Evolutionary conservation across 1,140 invertebrate species (phyloP), one percentile per base, ranked within the genome.

Genomic region (Stegodyphus dumicola): DNA sequence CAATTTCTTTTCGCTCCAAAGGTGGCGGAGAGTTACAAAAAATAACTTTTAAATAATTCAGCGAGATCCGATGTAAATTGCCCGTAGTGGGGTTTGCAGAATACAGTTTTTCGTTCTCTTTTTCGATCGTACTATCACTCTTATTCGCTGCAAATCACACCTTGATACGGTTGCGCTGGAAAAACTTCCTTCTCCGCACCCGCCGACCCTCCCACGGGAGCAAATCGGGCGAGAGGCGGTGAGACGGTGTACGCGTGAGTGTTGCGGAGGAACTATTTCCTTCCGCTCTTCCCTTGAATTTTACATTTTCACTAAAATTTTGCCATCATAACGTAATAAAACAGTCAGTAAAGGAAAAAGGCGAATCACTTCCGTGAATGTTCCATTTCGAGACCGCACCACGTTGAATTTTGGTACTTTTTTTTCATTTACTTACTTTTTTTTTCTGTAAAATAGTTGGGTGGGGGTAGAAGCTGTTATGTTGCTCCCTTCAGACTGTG

Each of bases 291-390:
- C 13, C 70, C 64, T 48, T 85, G 81, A 85, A 85, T 85, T 85
- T 83, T 83, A 83, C 81, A 85, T 85, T 85, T 85, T 85, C 81
- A 76, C 81, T 85, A 76, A 85, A 85, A 76, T 76, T 85, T 70
- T 52, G 66, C 81, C 71, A 85, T 83, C 80, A 83, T 77, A 85
- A 85, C 81, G 81, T 85, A 85, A 85, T 85, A 85, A 85, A 85
- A 76, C 73, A 77, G 80, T 83, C 80, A 76, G 73, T 76, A 85
- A 85, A 85, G 81, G 74, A 85, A 85, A 85, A 76, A 69, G 74
- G 64, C 64, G 73, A 85, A 85, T 85, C 81, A 85, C 81, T 85
- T 76, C 81, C n/a, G 52, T 49, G 74, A 85, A 85, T 76, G 73
- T 77, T 77, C 73, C 81, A 70, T 75, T 85, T 66, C 51, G 33